A percentile compares a stretch with the other conserved stretches of the same genome.
phyloP scores from a whole-genome alignment of 2,797 vertebrate species.

The Rhinichthys osculus region DNA sequence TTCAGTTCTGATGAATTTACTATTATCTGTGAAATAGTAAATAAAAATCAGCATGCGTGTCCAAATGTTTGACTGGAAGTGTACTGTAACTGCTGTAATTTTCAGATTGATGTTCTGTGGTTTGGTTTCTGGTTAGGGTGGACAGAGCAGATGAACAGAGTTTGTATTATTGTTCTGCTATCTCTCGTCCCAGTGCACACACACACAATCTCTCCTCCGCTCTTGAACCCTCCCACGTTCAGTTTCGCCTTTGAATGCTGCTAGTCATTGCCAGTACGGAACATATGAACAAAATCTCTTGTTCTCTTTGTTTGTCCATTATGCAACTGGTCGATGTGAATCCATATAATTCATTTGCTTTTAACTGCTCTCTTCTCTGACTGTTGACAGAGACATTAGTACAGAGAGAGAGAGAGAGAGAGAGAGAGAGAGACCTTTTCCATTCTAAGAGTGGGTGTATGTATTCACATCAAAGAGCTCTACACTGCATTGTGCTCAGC shows the following conservation, averaged over 20 bases:
- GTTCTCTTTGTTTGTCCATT: slow-evolving; percentile 64
- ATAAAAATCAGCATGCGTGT: not conserved
- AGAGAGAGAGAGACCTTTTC: slow-evolving; percentile 51
- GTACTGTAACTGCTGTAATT: not conserved
- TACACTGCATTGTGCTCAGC: slow-evolving; percentile 25
- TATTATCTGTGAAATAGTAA: not conserved
- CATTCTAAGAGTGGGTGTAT: slow-evolving; percentile 21
- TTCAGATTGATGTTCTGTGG: not conserved
- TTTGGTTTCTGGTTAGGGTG: slow-evolving; percentile 8
- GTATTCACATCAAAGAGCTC: slow-evolving; percentile 22
- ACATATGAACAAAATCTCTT: slow-evolving; percentile 71
- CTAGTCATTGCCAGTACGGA: slow-evolving; percentile 68
- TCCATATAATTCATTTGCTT: slow-evolving; percentile 66
- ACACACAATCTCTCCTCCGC: slow-evolving; percentile 20
- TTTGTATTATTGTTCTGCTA: slow-evolving; percentile 15
- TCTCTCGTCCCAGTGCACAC: slow-evolving; percentile 35
- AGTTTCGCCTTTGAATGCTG: slow-evolving; percentile 66
- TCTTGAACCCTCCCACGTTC: slow-evolving; percentile 51
- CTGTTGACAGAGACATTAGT: slow-evolving; percentile 63
- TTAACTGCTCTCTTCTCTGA: slow-evolving; percentile 67
- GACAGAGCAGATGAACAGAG: slow-evolving; percentile 40
- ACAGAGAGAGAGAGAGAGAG: slow-evolving; percentile 57
- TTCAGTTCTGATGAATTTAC: not conserved
- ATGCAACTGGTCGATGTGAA: slow-evolving; percentile 61
- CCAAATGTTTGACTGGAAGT: not conserved